Evolutionary conservation across 2,888 invertebrate genomes (phyloP).

Genomic region (Stenchaetothrips biformis): DNA sequence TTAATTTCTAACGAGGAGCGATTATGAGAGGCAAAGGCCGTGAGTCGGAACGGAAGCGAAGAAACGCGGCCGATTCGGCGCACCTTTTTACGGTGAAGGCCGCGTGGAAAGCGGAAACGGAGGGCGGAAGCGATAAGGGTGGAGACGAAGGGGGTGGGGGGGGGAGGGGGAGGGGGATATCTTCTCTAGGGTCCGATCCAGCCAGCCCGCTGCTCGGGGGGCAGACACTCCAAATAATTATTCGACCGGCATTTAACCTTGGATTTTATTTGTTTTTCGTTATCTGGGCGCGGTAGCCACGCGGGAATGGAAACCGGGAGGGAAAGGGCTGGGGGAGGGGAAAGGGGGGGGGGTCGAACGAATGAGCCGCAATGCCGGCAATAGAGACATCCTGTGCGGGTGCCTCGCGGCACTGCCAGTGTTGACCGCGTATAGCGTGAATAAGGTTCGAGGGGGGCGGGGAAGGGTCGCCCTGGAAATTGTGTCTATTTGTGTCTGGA

Average conservation of each 20-base stretch:
- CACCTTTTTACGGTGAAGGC: not conserved
- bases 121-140: not conserved
- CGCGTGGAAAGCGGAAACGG: not conserved
- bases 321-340: too few species aligned
- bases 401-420: not conserved
- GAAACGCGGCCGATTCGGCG: too few species aligned
- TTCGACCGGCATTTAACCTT: too few species aligned
- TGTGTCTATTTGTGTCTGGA: slow-evolving; percentile 13
- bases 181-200: too few species aligned
- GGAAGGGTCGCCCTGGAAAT: not conserved
- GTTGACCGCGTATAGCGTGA: not conserved
- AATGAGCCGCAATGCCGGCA: slow-evolving; percentile 4
- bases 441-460: not conserved
- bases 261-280: too few species aligned
- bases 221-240: too few species aligned
- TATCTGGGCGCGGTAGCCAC: too few species aligned
- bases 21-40: too few species aligned
- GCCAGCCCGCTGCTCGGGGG: not conserved
- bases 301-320: too few species aligned
- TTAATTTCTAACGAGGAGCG: too few species aligned
- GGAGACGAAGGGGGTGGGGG: not conserved
- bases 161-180: not conserved
- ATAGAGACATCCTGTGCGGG: slow-evolving; percentile 24
- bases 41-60: too few species aligned
- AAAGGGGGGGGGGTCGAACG: too few species aligned